Evolutionary conservation across 2,888 invertebrate species (phyloP).

Genomic region (Thumatha senex): DNA sequence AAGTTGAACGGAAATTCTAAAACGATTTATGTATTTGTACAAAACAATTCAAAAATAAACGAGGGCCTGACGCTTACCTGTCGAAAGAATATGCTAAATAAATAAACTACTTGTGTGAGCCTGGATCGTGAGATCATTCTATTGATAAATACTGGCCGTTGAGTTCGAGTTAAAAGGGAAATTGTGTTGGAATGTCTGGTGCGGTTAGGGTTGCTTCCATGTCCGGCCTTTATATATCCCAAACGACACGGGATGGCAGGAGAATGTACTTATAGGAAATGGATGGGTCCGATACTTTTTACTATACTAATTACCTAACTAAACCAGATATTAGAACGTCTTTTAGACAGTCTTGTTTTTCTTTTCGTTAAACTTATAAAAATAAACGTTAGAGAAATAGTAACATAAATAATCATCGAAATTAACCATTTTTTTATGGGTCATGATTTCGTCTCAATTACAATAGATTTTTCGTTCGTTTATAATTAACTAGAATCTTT

Average conservation of each 20-base stretch:
- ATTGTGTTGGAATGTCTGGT: conserved; percentile 69
- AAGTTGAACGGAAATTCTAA: background rate
- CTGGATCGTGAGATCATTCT: conserved; percentile 62
- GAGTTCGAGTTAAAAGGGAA: conserved; percentile 74
- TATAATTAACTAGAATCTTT: too few relatives aligned
- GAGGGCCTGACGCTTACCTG: conserved; percentile 31
- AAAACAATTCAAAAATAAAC: conserved; percentile 23
- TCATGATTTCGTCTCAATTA: too few relatives aligned
- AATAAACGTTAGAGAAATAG: too few relatives aligned
- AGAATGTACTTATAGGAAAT: background rate
- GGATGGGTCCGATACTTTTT: background rate
- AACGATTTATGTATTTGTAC: conserved; percentile 14
- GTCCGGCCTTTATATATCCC: conserved; percentile 22
- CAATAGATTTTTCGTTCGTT: too few relatives aligned
- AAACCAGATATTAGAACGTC: background rate
- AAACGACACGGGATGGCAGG: background rate
- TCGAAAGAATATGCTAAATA: conserved; percentile 47
- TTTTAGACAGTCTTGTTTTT: too few relatives aligned
- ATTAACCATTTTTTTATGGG: too few relatives aligned
- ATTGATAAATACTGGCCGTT: conserved; percentile 61
- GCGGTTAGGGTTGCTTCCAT: conserved; percentile 50
- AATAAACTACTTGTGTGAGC: conserved; percentile 56
- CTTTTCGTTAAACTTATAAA: too few relatives aligned
- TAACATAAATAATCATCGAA: too few relatives aligned
- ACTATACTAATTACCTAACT: background rate